Evolutionary conservation across 2,888 invertebrate species (phyloP).

Genomic region (Lasioglossum calceatum): DNA sequence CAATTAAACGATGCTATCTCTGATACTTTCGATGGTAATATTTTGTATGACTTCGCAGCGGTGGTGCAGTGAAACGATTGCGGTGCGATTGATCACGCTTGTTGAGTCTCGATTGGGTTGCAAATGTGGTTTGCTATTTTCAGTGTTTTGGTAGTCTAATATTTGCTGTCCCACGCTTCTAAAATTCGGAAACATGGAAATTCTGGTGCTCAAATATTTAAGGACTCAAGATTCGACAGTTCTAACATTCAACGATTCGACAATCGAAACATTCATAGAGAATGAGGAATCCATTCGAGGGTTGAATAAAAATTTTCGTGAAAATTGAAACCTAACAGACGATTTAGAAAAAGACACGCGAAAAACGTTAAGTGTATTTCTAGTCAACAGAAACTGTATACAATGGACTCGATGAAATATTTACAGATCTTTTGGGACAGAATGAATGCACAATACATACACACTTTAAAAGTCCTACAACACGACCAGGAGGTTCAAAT

Average conservation of each 20-base stretch:
- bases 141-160: neutral
- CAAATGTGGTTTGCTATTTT: neutral
- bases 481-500: neutral
- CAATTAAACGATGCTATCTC: slow-evolving; percentile 39
- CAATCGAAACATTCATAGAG: neutral
- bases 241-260: neutral
- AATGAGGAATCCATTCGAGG: no score
- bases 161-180: neutral
- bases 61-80: neutral
- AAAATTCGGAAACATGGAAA: neutral
- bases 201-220: neutral
- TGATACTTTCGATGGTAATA: slow-evolving; percentile 23
- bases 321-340: no score
- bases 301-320: no score
- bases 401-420: no score
- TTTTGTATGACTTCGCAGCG: slow-evolving; percentile 12
- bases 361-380: no score
- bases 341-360: no score
- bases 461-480: neutral
- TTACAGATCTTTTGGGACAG: no score
- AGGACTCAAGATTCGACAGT: neutral
- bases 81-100: neutral
- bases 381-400: no score
- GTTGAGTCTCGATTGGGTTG: neutral
- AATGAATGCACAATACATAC: neutral